A percentile compares a stretch with the other conserved stretches of the same genome.
These are phyloP conservation scores for Sylvilagus bachmani DNA, from an alignment of 2,113 vertebrate genomes.

Conservation along the genomic window DNA sequence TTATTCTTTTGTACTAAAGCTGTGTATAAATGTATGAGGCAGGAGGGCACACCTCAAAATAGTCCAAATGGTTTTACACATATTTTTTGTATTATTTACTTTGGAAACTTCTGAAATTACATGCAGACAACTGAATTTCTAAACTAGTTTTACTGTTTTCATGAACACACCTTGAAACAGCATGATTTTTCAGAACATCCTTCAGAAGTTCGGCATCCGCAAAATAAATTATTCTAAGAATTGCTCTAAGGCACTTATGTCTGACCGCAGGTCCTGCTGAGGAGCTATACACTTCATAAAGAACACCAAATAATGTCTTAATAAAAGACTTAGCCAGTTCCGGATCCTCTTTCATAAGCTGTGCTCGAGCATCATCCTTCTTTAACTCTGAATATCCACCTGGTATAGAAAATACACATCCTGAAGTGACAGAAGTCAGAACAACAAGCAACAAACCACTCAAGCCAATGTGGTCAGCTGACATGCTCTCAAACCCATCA, in stretches of 20 bases:
- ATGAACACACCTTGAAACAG: slow-evolving; percentile 95
- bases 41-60: background rate
- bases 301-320: slow-evolving; percentile 99
- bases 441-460: background rate
- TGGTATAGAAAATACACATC: slow-evolving; percentile 71
- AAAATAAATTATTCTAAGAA: slow-evolving; percentile 99
- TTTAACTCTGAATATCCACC: slow-evolving; percentile 97
- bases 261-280: slow-evolving; percentile 99
- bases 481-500: background rate
- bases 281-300: slow-evolving; percentile 99
- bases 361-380: slow-evolving; percentile 98
- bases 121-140: slow-evolving; percentile 32
- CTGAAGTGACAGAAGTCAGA: background rate
- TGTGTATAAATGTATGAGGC: background rate
- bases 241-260: slow-evolving; percentile 99
- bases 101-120: slow-evolving; percentile 32
- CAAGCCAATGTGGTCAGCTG: background rate
- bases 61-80: background rate
- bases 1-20: background rate
- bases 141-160: slow-evolving; percentile 16
- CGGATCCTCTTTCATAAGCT: slow-evolving; percentile 99
- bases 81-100: background rate
- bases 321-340: slow-evolving; percentile 99
- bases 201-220: slow-evolving; percentile 99
- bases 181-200: slow-evolving; percentile 99